These are phyloP conservation scores for Pyrrhosoma nymphula DNA, from an alignment of 2,888 invertebrate species.

Conservation along the genomic window DNA sequence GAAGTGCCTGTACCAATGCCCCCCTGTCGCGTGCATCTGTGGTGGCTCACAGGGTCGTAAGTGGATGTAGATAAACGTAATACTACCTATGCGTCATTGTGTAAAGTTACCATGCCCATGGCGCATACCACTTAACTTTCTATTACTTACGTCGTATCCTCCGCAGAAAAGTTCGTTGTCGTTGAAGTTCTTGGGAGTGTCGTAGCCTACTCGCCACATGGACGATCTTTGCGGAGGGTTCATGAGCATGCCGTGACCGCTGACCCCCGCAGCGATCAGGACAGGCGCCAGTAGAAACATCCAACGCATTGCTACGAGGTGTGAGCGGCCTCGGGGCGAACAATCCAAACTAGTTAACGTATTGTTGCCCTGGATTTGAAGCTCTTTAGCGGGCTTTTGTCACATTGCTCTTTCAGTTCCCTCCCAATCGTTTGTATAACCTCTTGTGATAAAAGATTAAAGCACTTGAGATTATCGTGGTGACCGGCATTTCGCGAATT, in stretches of 20 bases:
- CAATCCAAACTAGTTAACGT: neutral
- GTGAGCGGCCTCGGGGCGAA: neutral
- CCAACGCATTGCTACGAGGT: neutral
- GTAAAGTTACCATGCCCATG: too few relatives aligned
- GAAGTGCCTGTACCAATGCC: too few relatives aligned
- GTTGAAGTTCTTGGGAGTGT: conserved; percentile 71
- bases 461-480: neutral
- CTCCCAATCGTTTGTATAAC: conserved; percentile 2
- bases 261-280: conserved; percentile 14
- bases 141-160: conserved; percentile 72
- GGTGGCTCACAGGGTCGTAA: too few relatives aligned
- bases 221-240: conserved; percentile 63
- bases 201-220: conserved; percentile 63
- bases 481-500: conserved; percentile 40
- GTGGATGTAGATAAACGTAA: too few relatives aligned
- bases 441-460: neutral
- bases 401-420: neutral
- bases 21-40: too few relatives aligned
- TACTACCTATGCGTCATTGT: too few relatives aligned
- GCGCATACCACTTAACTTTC: too few relatives aligned
- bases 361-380: neutral
- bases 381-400: neutral
- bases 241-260: conserved; percentile 48
- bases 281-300: neutral
- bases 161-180: conserved; percentile 73